Conservation (phyloP, 1,140 invertebrate genomes). For the Lanistes nyassanus region DNA sequence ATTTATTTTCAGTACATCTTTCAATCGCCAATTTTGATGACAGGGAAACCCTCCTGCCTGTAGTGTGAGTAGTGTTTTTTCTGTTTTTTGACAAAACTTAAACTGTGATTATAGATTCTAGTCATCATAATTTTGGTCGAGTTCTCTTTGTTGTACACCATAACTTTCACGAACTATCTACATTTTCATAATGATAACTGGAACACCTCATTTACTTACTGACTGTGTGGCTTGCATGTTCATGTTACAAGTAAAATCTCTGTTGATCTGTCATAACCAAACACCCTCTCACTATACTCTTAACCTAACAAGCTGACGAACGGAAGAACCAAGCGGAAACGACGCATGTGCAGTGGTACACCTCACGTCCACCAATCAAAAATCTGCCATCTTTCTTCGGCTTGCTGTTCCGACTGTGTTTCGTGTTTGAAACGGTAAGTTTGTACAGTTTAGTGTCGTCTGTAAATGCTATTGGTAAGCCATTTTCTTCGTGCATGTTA, state of each 20-base stretch:
- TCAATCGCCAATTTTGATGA: too few species aligned
- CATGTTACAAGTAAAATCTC: neutral
- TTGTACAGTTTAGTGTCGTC: neutral
- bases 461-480: neutral
- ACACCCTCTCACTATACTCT: too few species aligned
- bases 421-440: neutral
- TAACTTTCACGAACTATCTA: too few species aligned
- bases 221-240: slow-evolving; percentile 23
- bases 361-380: slow-evolving; percentile 34
- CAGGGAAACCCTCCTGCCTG: too few species aligned
- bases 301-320: slow-evolving; percentile 23
- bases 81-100: too few species aligned
- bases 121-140: too few species aligned
- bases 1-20: too few species aligned
- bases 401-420: neutral
- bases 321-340: neutral
- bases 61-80: too few species aligned
- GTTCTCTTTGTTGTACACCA: too few species aligned
- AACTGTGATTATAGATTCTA: too few species aligned
- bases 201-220: neutral
- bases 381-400: slow-evolving; percentile 33
- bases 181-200: too few species aligned
- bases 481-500: neutral
- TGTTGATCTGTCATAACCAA: neutral
- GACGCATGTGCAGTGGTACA: slow-evolving; percentile 18